Percentiles rank a stretch among this genome's conserved stretches.
phyloP scores from a whole-genome alignment of 2,888 invertebrate species.

The Dicranocentrus wangi region DNA sequence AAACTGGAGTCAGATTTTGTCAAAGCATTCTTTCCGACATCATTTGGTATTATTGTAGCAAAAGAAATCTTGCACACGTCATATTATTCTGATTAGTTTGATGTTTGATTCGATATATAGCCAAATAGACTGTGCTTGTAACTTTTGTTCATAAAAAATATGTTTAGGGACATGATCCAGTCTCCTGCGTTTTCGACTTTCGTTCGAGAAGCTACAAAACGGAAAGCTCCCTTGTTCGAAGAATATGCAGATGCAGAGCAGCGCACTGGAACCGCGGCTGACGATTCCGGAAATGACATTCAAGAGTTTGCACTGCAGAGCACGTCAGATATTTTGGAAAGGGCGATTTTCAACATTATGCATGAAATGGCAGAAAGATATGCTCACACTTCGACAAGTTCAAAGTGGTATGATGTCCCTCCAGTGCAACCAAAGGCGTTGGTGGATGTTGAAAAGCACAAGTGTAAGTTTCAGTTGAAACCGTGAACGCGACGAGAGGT shows the following conservation, averaged over 20 bases:
- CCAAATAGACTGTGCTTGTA: neutral
- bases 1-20: slow-evolving; percentile 52
- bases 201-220: slow-evolving; percentile 43
- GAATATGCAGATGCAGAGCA: slow-evolving; percentile 47
- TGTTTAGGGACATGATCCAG: slow-evolving; percentile 60
- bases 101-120: neutral
- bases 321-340: slow-evolving; percentile 62
- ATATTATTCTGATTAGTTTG: slow-evolving; percentile 4
- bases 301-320: slow-evolving; percentile 3
- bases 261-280: neutral
- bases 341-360: slow-evolving; percentile 64
- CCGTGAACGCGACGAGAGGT: too few relatives aligned
- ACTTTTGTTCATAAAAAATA: neutral
- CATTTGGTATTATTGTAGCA: slow-evolving; percentile 67
- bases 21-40: slow-evolving; percentile 59
- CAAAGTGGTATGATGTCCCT: slow-evolving; percentile 53
- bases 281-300: neutral
- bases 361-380: slow-evolving; percentile 67
- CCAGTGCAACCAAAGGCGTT: slow-evolving; percentile 53
- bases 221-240: slow-evolving; percentile 60
- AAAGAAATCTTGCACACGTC: too few relatives aligned
- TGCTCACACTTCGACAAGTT: slow-evolving; percentile 28
- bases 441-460: slow-evolving; percentile 49
- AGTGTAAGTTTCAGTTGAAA: slow-evolving; percentile 16
- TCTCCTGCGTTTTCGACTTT: slow-evolving; percentile 43